Evolutionary conservation across 2,113 vertebrate genomes (phyloP), one percentile per base, ranked within the genome.

Genomic region (Coracopsis vasa): DNA sequence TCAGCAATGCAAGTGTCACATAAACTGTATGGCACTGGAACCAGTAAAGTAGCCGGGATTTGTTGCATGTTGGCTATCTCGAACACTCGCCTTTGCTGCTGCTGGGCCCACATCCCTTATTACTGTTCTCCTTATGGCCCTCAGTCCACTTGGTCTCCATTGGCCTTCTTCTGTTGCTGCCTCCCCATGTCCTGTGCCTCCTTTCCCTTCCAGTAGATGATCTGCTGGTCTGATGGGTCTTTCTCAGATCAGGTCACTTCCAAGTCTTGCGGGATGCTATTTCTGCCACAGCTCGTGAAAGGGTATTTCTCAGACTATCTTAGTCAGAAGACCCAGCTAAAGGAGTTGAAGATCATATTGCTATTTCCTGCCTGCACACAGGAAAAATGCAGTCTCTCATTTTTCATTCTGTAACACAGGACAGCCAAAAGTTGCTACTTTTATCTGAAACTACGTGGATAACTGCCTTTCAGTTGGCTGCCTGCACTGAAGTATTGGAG

Each of bases 351-450:
- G 95, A 94, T 79, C 73, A 72, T 84, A 85, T 79, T 85, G 35
- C 65, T 71, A 35, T 91, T 95, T 95, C 50, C 48, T 90, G 84
- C 70, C 70, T 92, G 77, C 51, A 69, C 5, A n/a, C n/a, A 77
- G 81, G 37, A 74, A 91, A 92, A 87, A 79, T 41, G 51, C 84
- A 90, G 53, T 84, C 56, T 85, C 60, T 65, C 50, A 39, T 77
- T 93, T 95, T 94, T 95, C 6, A 24, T 90, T 90, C 87, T 50
- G 50, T 45, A 82, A 70, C 56, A 85, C 13, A 80, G 53, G 65
- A 88, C 80, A 94, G 70, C 78, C 90, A 91, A 51, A 92, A 88
- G 56, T 93, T 95, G 53, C 78, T 94, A 85, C 91, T 96, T 97
- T 91, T 94, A 88, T 89, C 93, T 81, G 94, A 89, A 95, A 78